Base-by-base conservation (phyloP, 2,888 invertebrate species). In the Campoletis raptor region DNA sequence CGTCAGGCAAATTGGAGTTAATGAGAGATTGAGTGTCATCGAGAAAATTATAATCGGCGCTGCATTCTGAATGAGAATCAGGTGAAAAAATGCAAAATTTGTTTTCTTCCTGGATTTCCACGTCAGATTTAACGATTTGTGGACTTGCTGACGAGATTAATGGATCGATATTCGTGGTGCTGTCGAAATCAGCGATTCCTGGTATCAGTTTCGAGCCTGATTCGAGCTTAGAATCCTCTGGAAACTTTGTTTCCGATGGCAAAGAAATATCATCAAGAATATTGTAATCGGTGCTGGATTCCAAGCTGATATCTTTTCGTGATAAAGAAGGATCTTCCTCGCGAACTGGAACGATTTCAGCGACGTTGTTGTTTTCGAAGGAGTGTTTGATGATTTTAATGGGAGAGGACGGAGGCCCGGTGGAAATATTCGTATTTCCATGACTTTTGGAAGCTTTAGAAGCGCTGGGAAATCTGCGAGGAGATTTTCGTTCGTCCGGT, bases 241-340 rank as follows among this genome's bases (percentile, higher is more conserved):
- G 15, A 5, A 79, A 81, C 10, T 48, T 77, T 6, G 85, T 87
- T 79, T 92, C 91, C 54, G 89, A 79, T 24, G 91, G 24, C 52
- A 91, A 89, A 18, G 89, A 66, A n/a, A 90, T 90, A 61, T 94
- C 93, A 45, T 91, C 91, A 61, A 94, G 88, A 61, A 94, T 92
- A 89, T 94, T 93, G 69, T 94, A 94, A 87, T 92, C 92, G 7
- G 93, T 90, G 81, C 92, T 93, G 6, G 92, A 92, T 79, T 92
- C 90, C 24, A 92, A 91, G 3, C 82, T 77, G 40, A 48, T 18
- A 21, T 82, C 45, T 21, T 10, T 21, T 18, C 21, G 64, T 21
- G 66, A 61, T 4, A 9, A n/a, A 15, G 30, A 18, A 21, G 61
- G 18, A 66, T 73, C 45, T 21, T 81, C 73, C 15, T 81, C 40